A percentile compares a stretch with the other conserved stretches of the same genome.
Evolutionary conservation across 53 echinoderm and acorn worm species (phyloP).

Genomic region (Holothuria leucospilota): DNA sequence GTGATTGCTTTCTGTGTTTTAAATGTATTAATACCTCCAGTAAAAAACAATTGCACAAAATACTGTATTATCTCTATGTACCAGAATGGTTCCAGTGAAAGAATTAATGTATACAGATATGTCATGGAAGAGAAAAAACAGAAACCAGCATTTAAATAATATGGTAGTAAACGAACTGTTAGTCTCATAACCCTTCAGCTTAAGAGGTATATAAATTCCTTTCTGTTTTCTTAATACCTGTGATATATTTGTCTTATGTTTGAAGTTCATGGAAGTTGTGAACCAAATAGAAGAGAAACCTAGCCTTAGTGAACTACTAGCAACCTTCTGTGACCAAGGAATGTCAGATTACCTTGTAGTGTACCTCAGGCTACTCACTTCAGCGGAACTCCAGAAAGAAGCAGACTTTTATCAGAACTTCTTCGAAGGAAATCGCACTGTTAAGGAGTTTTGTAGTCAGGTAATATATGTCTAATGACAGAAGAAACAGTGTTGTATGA

Average conservation of each 20-base stretch:
- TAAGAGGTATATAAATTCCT: too few species aligned
- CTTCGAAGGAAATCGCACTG: slow-evolving; percentile 84
- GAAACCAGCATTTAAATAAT: too few species aligned
- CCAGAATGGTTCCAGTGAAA: too few species aligned
- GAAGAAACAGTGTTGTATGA: not conserved
- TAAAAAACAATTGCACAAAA: too few species aligned
- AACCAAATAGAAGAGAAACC: slow-evolving; percentile 81
- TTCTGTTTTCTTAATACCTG: too few species aligned
- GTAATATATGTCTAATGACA: slow-evolving; percentile 33
- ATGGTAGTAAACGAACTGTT: too few species aligned
- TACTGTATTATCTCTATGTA: too few species aligned
- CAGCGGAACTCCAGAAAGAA: slow-evolving; percentile 91
- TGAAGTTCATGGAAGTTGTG: slow-evolving; percentile 95
- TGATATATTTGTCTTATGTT: not conserved
- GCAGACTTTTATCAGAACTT: slow-evolving; percentile 91
- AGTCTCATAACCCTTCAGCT: too few species aligned
- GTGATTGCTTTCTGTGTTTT: too few species aligned
- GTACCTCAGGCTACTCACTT: slow-evolving; percentile 90
- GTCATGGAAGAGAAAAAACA: too few species aligned
- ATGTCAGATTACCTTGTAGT: slow-evolving; percentile 96
- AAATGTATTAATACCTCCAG: too few species aligned
- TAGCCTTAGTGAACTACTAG: slow-evolving; percentile 58
- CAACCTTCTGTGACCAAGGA: slow-evolving; percentile 91
- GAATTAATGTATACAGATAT: too few species aligned
- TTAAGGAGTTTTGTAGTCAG: slow-evolving; percentile 95